Base-by-base conservation (phyloP, 2,113 vertebrate species). In the Hippoglossus stenolepis region DNA sequence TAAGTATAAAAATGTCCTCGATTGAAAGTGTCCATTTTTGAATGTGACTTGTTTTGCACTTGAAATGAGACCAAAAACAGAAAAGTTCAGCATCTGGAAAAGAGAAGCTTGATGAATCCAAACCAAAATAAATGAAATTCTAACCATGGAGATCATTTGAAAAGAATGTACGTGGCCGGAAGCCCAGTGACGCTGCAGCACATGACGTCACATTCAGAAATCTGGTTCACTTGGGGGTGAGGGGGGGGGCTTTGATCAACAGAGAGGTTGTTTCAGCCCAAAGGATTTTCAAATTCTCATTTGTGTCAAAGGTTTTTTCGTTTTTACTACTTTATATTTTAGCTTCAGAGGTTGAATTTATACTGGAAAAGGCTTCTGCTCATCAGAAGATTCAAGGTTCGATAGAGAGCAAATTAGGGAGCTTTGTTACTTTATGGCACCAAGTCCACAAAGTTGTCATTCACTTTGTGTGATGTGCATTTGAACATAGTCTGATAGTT, bases 131-230 rank as follows among this genome's bases (percentile, higher is more conserved):
- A 64, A 64, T n/a, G 58, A 54, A 69, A 70, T 47, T 14, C 20
- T 26, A 49, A 60, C 31, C 26, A 2, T 9, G 28, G 43, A 65
- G 28, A 79, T 58, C 26, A 40, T 56, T 21, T 70, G 57, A 47
- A 57, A 53, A 53, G 62, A 74, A 70, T 45, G 61, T 61, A 2
- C n/a, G 8, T 20, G 61, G 62, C 26, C 47, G 40, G 54, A 6
- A 60, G 53, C 60, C 35, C 21, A n/a, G 20, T 24, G 45, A 45
- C 3, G 40, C 20, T 24, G 21, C 63, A 26, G 40, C 4, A 47
- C 12, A 14, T 23, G 21, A 26, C 40, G 17, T 51, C 45, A 66
- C 17, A 10, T 49, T 63, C 4, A 15, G 31, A 62, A 21, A 63
- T 13, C 21, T 28, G 58, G 8, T 28, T 60, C 26, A 18, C 26